Evolutionary conservation across 1,140 invertebrate species (phyloP), one percentile per base, ranked within the genome.

Genomic region (Wiebesia pumilae): DNA sequence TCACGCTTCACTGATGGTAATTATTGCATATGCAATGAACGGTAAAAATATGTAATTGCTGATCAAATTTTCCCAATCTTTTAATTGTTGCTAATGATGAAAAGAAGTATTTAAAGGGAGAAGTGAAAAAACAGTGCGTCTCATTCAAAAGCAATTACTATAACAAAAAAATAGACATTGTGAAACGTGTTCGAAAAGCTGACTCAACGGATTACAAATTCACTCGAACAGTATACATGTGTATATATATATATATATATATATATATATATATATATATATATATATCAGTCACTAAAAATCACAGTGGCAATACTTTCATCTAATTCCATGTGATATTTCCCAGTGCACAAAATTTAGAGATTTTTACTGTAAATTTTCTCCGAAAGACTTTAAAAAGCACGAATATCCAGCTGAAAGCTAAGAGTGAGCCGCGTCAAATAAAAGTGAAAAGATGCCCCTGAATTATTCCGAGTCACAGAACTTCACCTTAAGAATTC

Each of bases 401-500:
- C 35, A 16, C 3, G 16, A 16, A 16, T 1, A 65, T 30, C 16
- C 19, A 21, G 3, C 10, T 16, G 54, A 58, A 27, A 27, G 58
- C 58, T 24, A 14, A 47, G 24, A 14, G n/a, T 2, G 30, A 69
- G 12, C 24, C n/a, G 4, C 77, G 54, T 30, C 2, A 7, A 79
- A 79, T 21, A 51, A 79, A 79, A 79, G 51, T 58, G 77, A 79
- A 51, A 51, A 35, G 43, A 54, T 10, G 51, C n/a, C 77, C 40
- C 71, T 75, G n/a, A 27, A 43, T 43, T 40, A 75, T 75, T 38
- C 71, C 38, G 40, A 75, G 21, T 43, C 71, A 43, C 71, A 30
- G 54, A 65, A 10, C 12, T 35, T 38, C 24, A 6, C 24, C 35
- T 79, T 54, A 54, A 51, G 33, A 65, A 80, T 21, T 80, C 54